Evolutionary conservation across 2,113 vertebrate species (phyloP), one percentile per base, ranked within the genome.

Genomic region (Centropus bengalensis): DNA sequence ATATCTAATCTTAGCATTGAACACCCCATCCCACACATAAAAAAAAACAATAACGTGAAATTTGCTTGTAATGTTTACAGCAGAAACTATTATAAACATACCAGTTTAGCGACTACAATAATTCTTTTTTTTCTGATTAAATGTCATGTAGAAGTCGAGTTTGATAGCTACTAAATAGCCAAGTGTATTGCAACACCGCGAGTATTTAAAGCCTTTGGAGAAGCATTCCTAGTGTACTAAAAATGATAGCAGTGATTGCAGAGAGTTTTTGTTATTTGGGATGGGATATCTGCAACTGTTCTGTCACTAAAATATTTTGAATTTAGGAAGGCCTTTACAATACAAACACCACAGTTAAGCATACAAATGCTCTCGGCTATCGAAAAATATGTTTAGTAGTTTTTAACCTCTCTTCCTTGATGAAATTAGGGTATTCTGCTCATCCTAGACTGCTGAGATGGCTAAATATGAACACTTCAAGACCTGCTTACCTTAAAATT

Each of bases 401-500:
- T 95, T 94, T 88, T 44, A 80, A 64, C 7, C 27, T 58, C 47
- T 74, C 40, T 64, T 93, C 58, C 42, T 82, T 67, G 19, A 33
- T 80, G 44, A 90, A 91, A 79, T 78, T 47, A 51, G 20, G 16
- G 32, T 69, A 77, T 93, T 96, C 84, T 86, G 77, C 83, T 62
- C 71, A 75, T 69, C 14, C 66, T 70, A n/a, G 71, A 74, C 60
- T 82, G 75, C 71, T 89, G 86, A 94, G 32, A 74, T 82, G 81
- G 82, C 85, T 94, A 96, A 96, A 96, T 22, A 67, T 30, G 73
- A 94, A 86, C 76, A 80, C 95, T 91, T 93, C 42, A 91, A 85
- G 74, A 84, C 80, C 85, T 92, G 92, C 97, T 99, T 99, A 99
- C 99, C 99, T 99, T 99, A 98, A 99, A 99, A 98, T 99, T 99